Base-by-base conservation (phyloP, 1,140 invertebrate genomes). In the Pseudomyrmex concolor region DNA sequence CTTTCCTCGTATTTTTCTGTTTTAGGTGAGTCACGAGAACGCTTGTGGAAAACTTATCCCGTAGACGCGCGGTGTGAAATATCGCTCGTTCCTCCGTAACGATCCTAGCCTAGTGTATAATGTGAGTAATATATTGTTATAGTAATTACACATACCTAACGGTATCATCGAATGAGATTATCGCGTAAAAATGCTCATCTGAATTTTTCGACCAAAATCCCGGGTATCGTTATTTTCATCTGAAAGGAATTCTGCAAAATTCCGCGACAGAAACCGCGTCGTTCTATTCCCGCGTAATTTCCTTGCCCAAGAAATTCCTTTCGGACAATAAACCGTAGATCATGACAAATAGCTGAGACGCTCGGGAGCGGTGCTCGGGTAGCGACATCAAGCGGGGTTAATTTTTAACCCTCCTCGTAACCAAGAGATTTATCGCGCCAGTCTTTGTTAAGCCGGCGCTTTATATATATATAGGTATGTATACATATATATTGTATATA, bases 331-430 rank as follows among this genome's bases (percentile, higher is more conserved):
- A 88, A 84, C 68, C 73, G 85, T 86, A 80, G 84, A 80, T 83
- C 86, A 70, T 86, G 86, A 89, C 88, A 89, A 88, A 85, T 86
- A 86, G 81, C 86, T 62, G 57, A 78, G 84, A 82, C 60, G 68
- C 34, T 19, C 5, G 25, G 59, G 50, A 66, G 57, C 55, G 73
- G 43, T 25, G 57, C 59, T 5, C 12, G 10, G 50, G 50, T 9
- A 45, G 57, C 59, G 72, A 77, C 74, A 84, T 85, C 82, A 89
- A 72, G 67, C 68, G 86, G 86, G 34, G 88, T 89, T 91, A 91
- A 91, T 90, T 91, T 91, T 91, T 91, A 91, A 90, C 89, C 84
- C 87, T 82, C 80, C 50, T 70, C 71, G 63, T 86, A 81, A 78
- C 73, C 80, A 60, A 83, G 77, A 91, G 90, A 91, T 91, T 91